phyloP scores from a whole-genome alignment of 2,113 vertebrate genomes.

The Thalassoma bifasciatum region DNA sequence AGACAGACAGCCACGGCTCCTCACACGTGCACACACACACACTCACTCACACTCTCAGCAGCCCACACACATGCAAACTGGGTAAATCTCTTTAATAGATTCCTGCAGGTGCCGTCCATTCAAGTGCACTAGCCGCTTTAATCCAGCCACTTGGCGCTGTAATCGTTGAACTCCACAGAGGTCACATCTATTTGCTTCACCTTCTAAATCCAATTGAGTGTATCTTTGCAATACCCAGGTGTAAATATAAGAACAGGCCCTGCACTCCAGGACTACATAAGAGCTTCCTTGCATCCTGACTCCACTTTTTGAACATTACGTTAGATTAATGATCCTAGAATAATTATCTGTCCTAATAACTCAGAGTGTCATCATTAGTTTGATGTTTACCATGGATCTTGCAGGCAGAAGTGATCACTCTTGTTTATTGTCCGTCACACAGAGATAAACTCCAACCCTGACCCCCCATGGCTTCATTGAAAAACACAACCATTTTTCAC shows the following conservation, averaged over 20 bases:
- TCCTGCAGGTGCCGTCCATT: constrained; percentile 54
- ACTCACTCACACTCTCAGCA: constrained; percentile 2
- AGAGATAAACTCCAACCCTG: constrained; percentile 47
- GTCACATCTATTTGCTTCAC: constrained; percentile 68
- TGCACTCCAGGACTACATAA: constrained; percentile 1
- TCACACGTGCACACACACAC: neutral
- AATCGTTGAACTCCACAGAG: constrained; percentile 48
- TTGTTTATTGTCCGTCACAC: constrained; percentile 55
- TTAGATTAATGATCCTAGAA: constrained; percentile 4
- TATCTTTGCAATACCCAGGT: constrained; percentile 48
- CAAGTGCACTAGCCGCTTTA: constrained; percentile 46
- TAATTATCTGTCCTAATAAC: constrained; percentile 30
- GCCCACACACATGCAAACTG: neutral
- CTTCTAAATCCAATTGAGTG: constrained; percentile 64
- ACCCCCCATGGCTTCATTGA: constrained; percentile 40
- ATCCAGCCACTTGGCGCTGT: constrained; percentile 52
- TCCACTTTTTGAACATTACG: constrained; percentile 8
- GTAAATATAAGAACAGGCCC: constrained; percentile 18
- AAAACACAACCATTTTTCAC: constrained; percentile 64
- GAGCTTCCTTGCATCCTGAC: neutral
- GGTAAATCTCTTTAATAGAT: constrained; percentile 51
- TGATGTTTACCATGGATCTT: constrained; percentile 18
- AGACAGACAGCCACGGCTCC: neutral
- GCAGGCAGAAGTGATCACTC: constrained; percentile 31
- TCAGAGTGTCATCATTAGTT: constrained; percentile 42